Conservation (phyloP, 2,797 vertebrate genomes). For the Eospalax fontanierii region DNA sequence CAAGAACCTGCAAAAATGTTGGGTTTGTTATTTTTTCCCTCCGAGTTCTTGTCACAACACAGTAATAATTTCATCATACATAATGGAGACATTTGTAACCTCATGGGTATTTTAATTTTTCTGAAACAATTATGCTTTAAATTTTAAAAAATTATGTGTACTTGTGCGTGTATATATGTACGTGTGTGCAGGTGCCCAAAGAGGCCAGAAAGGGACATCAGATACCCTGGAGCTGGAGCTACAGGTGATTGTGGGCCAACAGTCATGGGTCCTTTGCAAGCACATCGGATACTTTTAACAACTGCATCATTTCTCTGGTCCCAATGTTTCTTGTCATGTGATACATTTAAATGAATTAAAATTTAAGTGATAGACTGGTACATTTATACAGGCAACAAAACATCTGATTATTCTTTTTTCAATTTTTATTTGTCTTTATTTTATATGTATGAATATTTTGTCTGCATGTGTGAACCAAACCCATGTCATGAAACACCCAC, state of each 20-base stretch:
- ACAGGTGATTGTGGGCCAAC: not conserved
- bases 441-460: no score
- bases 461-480: no score
- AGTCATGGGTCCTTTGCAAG: not conserved
- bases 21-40: not conserved
- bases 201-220: not conserved
- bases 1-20: not conserved
- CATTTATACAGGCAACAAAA: not conserved
- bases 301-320: no score
- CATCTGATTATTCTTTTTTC: not conserved
- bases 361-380: not conserved
- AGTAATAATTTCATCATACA: not conserved
- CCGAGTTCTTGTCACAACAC: constrained; percentile 23
- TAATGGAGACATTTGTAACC: not conserved
- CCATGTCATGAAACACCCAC: no score
- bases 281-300: not conserved
- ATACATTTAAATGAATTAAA: constrained; percentile 20
- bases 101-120: not conserved
- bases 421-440: no score
- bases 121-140: no score
- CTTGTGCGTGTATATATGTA: not conserved
- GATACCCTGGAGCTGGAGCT: not conserved
- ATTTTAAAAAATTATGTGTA: not conserved
- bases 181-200: no score
- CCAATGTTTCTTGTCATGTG: not conserved